Conservation (phyloP, 2,888 invertebrate species). For the Melieria picta region DNA sequence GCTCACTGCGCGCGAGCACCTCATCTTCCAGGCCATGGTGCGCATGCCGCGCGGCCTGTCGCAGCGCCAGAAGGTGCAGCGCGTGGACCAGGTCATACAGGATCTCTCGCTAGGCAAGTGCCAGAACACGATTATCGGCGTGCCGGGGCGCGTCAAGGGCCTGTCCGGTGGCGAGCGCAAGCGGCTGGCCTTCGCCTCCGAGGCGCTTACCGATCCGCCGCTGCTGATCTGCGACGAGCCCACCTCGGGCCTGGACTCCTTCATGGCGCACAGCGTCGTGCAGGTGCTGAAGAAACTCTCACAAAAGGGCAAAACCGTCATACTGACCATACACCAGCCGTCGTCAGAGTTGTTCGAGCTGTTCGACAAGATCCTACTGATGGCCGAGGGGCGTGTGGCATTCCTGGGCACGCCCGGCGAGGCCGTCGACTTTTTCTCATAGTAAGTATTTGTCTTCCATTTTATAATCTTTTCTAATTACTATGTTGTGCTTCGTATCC, state of each 20-base stretch:
- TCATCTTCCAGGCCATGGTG: constrained; percentile 88
- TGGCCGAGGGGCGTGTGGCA: constrained; percentile 92
- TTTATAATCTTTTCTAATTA: too few relatives aligned
- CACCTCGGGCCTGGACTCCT: constrained; percentile 95
- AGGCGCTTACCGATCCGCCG: constrained; percentile 93
- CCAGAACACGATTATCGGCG: constrained; percentile 89
- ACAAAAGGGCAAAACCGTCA: constrained; percentile 86
- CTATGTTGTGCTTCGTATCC: too few relatives aligned
- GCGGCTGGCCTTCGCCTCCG: constrained; percentile 94
- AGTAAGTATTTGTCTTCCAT: constrained; percentile 66
- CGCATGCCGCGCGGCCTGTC: constrained; percentile 84
- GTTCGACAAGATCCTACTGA: constrained; percentile 87
- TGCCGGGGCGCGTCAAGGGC: constrained; percentile 87
- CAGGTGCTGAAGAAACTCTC: constrained; percentile 81
- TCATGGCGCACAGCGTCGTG: constrained; percentile 94
- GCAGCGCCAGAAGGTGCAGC: constrained; percentile 76
- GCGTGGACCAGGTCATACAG: constrained; percentile 87
- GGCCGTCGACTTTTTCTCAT: constrained; percentile 81
- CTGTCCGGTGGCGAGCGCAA: constrained; percentile 98
- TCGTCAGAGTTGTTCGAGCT: constrained; percentile 90
- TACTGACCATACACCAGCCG: constrained; percentile 95
- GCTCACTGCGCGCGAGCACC: constrained; percentile 88
- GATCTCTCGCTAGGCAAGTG: constrained; percentile 90
- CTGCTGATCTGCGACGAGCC: constrained; percentile 98
- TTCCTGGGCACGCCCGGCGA: constrained; percentile 84